Base-by-base conservation (phyloP, 2,888 invertebrate species). In the Trypoxylon attenuatum region DNA sequence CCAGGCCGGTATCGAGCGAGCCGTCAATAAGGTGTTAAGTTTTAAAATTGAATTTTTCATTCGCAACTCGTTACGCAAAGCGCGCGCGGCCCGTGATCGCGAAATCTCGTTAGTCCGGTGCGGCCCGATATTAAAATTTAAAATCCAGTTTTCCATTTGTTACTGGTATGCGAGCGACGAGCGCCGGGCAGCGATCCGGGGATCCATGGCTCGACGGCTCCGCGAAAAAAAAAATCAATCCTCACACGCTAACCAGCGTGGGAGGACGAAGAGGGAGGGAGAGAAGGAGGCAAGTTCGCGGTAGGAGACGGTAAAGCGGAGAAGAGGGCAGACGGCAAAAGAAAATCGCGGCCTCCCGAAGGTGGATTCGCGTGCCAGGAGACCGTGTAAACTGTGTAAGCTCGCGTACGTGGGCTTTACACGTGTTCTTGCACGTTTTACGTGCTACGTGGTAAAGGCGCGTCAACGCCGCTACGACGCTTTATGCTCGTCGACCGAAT, bases 401-500 rank as follows among this genome's bases (percentile, higher is more conserved):
- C 47, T 58, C 59, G 33, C 56, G 69, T 66, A 70, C 68, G 70
- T 58, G 61, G 45, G 38, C 43, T 69, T 68, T 67, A 69, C 60
- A 51, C 54, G 70, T 60, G 55, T 59, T 47, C 50, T 45, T 45
- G 60, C 64, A 69, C 73, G 71, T 69, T 73, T 59, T 53, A 76
- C 66, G 66, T 59, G 59, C 13, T 66, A 71, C 65, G 70, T 64
- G 71, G 61, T 41, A 62, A 65, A 71, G 52, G 55, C 69, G 59
- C 63, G 60, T 70, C 74, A 58, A 61, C 72, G 58, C 39, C 60
- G 49, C 56, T 21, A 47, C 60, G 66, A 60, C 58, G 54, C 68
- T 73, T 71, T 69, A 67, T 52, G 60, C 72, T 62, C 64, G 63
- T 43, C 63, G 58, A 63, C 60, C 62, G 71, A 71, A 67, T 71